These are phyloP conservation scores for Nomada fucata DNA, from an alignment of 2,888 invertebrate genomes.

Conservation along the genomic window DNA sequence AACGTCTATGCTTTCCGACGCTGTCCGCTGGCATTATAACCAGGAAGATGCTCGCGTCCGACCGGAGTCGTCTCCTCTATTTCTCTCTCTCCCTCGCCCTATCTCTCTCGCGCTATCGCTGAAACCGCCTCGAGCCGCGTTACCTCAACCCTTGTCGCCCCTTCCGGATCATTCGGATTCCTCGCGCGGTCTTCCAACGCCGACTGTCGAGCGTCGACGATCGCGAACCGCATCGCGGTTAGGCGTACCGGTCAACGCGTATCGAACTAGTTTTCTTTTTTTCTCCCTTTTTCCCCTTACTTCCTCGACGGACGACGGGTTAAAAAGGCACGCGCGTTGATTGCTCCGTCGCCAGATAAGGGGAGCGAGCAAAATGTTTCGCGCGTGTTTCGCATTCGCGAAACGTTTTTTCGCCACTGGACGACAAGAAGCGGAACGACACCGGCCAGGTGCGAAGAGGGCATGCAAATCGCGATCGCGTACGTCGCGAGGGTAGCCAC, in stretches of 20 bases:
- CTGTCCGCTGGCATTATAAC: constrained; percentile 81
- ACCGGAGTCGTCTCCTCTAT: constrained; percentile 53
- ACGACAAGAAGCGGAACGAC: background rate
- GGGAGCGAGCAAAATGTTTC: constrained; percentile 40
- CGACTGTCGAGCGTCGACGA: background rate
- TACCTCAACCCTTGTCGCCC: constrained; percentile 11
- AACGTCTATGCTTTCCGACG: constrained; percentile 76
- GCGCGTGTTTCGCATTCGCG: constrained; percentile 47
- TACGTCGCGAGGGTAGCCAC: constrained; percentile 4
- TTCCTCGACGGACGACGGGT: background rate
- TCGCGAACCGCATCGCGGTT: background rate
- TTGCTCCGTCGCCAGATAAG: background rate
- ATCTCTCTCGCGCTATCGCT: constrained; percentile 16
- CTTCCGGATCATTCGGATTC: constrained; percentile 10
- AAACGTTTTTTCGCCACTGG: constrained; percentile 41
- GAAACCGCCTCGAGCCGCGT: constrained; percentile 45
- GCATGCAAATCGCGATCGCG: constrained; percentile 44
- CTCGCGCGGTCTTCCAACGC: background rate
- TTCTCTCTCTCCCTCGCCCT: constrained; percentile 13
- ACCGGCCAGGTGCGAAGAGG: constrained; percentile 34
- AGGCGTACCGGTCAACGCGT: background rate
- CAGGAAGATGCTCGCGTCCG: constrained; percentile 75
- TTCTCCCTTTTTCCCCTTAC: background rate
- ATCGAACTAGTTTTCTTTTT: background rate
- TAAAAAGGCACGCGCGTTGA: background rate